A percentile compares a stretch with the other conserved stretches of the same genome.
Evolutionary conservation across 2,888 invertebrate species (phyloP).

Genomic region (Pseudeuparius sepicola): DNA sequence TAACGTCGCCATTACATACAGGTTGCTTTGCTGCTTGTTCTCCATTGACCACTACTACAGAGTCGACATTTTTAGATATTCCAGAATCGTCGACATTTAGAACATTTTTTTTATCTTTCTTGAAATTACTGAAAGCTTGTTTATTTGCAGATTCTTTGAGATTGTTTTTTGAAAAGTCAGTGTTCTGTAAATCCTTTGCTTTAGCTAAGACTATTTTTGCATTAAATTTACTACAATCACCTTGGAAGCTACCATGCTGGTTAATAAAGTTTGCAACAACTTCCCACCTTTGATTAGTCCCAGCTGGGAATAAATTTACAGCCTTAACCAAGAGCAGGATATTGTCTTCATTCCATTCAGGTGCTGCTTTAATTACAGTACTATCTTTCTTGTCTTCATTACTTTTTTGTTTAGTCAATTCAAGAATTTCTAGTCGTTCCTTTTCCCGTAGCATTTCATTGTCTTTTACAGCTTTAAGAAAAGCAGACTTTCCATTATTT

Average conservation of each 20-base stretch:
- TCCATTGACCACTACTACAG: conserved; percentile 35
- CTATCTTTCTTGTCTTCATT: conserved; percentile 39
- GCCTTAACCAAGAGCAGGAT: conserved; percentile 89
- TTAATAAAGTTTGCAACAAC: conserved; percentile 94
- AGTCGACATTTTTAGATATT: conserved; percentile 55
- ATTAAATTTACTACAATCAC: conserved; percentile 51
- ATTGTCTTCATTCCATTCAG: conserved; percentile 77
- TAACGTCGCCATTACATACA: conserved; percentile 5
- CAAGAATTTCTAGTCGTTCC: conserved; percentile 56
- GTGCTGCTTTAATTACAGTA: conserved; percentile 40
- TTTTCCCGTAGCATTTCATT: conserved; percentile 69
- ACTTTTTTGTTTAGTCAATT: conserved; percentile 42
- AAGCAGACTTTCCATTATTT: conserved; percentile 53
- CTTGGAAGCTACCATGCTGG: conserved; percentile 60
- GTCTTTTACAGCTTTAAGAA: conserved; percentile 56
- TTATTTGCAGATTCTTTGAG: conserved; percentile 84
- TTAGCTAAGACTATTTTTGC: conserved; percentile 92
- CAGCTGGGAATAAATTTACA: conserved; percentile 95
- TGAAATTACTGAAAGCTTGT: conserved; percentile 84
- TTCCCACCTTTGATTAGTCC: conserved; percentile 74
- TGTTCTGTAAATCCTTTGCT: conserved; percentile 89
- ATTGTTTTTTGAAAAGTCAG: conserved; percentile 73
- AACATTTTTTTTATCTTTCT: conserved; percentile 66
- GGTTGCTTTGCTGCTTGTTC: conserved; percentile 32
- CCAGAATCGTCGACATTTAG: conserved; percentile 59